Percentiles rank a stretch among this genome's conserved stretches.
phyloP scores from a whole-genome alignment of 2,888 invertebrate species.

The Drosophila anomalata region DNA sequence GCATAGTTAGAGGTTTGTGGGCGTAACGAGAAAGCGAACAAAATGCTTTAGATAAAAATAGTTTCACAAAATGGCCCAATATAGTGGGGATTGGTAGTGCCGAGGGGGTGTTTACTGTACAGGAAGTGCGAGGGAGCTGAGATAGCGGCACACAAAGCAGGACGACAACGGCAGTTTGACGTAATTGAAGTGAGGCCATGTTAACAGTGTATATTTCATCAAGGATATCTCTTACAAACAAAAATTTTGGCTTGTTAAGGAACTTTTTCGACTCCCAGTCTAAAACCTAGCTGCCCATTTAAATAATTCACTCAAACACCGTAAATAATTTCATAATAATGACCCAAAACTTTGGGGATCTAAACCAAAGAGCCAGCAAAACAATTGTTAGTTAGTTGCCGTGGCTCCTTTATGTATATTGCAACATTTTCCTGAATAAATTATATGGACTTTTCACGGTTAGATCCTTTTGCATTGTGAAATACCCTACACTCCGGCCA shows the following conservation, averaged over 20 bases:
- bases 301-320: neutral
- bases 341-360: neutral
- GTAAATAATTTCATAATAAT: conserved; percentile 1
- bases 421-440: conserved; percentile 28
- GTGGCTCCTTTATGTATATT: neutral
- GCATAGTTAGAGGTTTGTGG: conserved; percentile 17
- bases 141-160: conserved; percentile 10
- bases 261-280: neutral
- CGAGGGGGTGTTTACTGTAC: neutral
- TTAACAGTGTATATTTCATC: conserved; percentile 2
- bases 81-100: conserved; percentile 9
- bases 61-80: conserved; percentile 65
- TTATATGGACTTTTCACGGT: conserved; percentile 14
- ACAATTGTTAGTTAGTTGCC: conserved; percentile 1
- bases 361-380: neutral
- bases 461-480: conserved; percentile 21
- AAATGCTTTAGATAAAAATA: conserved; percentile 74
- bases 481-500: conserved; percentile 34
- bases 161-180: conserved; percentile 44
- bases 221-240: neutral
- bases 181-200: conserved; percentile 63
- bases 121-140: neutral
- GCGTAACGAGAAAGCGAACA: conserved; percentile 36
- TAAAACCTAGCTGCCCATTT: neutral
- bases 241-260: neutral